Evolutionary conservation across 2,797 vertebrate genomes (phyloP).

Genomic region (Hypotaenidia okinawae): DNA sequence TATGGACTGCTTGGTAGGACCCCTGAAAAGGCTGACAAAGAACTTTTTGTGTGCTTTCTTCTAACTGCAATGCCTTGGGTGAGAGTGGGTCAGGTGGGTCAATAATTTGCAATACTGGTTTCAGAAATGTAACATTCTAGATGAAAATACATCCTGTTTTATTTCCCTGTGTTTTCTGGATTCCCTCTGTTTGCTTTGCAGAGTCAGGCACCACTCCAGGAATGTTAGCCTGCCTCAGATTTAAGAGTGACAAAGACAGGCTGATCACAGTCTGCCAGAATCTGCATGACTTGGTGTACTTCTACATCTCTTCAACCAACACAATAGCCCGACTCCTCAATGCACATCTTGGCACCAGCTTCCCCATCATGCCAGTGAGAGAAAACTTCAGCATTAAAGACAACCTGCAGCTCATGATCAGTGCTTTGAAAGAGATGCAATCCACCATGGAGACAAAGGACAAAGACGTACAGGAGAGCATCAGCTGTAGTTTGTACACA

Average conservation of each 20-base stretch:
- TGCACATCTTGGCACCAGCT: constrained; percentile 16
- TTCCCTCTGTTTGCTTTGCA: constrained; percentile 63
- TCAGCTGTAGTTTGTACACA: neutral
- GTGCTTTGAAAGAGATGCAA: constrained; percentile 59
- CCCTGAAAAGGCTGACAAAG: neutral
- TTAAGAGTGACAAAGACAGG: constrained; percentile 41
- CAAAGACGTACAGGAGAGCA: neutral
- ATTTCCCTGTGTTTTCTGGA: neutral
- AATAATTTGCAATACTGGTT: neutral
- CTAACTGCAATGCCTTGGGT: neutral
- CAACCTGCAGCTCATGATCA: constrained; percentile 60
- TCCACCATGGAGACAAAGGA: neutral
- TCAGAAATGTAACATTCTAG: neutral
- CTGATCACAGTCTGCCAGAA: constrained; percentile 23
- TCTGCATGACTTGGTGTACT: constrained; percentile 43
- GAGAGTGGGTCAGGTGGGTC: neutral
- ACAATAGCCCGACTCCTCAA: constrained; percentile 24
- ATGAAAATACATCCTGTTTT: neutral
- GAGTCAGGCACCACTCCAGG: neutral
- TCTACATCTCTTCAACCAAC: constrained; percentile 50
- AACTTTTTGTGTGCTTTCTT: neutral
- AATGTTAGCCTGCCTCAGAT: constrained; percentile 29
- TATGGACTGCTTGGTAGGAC: neutral
- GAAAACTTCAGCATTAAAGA: constrained; percentile 57
- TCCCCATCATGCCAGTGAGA: constrained; percentile 17